These are phyloP conservation scores for Oenanthe melanoleuca DNA, from an alignment of 2,113 vertebrate species.

Conservation along the genomic window DNA sequence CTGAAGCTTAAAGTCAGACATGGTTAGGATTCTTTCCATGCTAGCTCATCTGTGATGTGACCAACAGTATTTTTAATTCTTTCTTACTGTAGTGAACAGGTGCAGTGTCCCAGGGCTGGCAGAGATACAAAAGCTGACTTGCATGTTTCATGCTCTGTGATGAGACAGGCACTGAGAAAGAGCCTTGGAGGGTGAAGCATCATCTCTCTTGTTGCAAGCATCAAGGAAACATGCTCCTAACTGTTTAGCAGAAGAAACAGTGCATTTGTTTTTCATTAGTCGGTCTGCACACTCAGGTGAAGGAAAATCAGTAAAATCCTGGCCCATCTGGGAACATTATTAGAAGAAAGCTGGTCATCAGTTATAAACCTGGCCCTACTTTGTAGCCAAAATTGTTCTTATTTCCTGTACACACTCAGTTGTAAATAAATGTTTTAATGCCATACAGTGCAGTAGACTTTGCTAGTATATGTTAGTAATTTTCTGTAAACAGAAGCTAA, in stretches of 20 bases:
- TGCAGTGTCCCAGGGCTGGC: neutral
- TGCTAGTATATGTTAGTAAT: neutral
- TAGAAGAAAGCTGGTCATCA: neutral
- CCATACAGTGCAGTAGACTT: neutral
- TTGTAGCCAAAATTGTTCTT: neutral
- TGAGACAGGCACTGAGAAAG: neutral
- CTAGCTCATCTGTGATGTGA: neutral
- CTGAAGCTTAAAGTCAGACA: neutral
- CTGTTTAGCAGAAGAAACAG: neutral
- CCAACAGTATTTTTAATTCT: neutral
- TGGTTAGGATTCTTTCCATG: constrained; percentile 12
- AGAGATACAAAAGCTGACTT: constrained; percentile 21
- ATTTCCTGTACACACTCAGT: neutral
- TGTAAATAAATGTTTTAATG: neutral
- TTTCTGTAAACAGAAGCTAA: neutral
- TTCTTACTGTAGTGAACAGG: neutral
- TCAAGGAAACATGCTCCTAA: neutral
- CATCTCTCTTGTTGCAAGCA: neutral
- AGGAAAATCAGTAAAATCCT: neutral
- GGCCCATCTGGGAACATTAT: neutral
- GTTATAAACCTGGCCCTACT: neutral
- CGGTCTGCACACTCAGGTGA: neutral
- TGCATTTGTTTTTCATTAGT: neutral
- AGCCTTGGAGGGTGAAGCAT: neutral
- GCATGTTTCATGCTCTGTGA: neutral